phyloP scores from a whole-genome alignment of 2,113 vertebrate species.

The Artemisiospiza belli region DNA sequence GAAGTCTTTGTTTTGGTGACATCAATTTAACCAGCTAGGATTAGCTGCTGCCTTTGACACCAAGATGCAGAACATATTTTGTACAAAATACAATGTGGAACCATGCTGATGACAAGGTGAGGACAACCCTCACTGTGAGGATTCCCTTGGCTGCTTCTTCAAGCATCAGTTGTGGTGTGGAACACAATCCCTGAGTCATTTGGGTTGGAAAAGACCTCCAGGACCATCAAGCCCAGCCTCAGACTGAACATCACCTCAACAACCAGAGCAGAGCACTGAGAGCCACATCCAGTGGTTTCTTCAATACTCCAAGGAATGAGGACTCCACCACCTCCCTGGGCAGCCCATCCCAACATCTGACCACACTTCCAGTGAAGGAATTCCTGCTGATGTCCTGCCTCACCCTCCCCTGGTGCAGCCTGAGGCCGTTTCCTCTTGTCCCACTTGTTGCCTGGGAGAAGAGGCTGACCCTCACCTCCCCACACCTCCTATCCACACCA shows the following conservation, averaged over 20 bases:
- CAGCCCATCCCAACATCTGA: not conserved
- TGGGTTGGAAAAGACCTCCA: not conserved
- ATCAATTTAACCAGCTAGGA: not conserved
- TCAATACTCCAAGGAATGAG: not conserved
- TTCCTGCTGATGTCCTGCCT: not conserved
- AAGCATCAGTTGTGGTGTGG: not conserved
- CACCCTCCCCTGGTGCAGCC: not conserved
- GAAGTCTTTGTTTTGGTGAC: not conserved
- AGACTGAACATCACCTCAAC: too few relatives aligned
- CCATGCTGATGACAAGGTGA: not conserved
- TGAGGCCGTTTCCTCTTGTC: not conserved
- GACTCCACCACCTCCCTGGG: not conserved
- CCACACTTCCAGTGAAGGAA: not conserved
- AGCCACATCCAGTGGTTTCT: not conserved
- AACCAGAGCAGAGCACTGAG: not conserved
- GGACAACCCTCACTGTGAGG: not conserved
- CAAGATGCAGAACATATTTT: not conserved
- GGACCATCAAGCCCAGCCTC: not conserved
- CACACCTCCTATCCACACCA: not conserved
- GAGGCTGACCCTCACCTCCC: fast-evolving
- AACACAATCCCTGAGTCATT: not conserved
- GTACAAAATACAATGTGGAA: not conserved
- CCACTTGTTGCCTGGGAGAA: not conserved
- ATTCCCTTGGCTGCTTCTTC: not conserved
- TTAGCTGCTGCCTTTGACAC: not conserved